Conservation (phyloP, 2,797 vertebrate species). For the Meda fulgida region DNA sequence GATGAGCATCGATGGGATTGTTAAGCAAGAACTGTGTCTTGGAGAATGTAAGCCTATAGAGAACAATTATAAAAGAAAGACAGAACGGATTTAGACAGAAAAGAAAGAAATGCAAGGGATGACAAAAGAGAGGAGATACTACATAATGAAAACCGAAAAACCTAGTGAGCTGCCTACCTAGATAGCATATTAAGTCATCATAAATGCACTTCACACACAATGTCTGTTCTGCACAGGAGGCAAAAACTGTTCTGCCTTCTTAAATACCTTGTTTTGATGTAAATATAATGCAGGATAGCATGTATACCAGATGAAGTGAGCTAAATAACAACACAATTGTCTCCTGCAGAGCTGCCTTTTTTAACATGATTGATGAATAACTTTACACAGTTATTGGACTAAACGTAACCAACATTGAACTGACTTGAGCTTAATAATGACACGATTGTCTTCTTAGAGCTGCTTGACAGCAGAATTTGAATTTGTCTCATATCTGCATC, state of each 20-base stretch:
- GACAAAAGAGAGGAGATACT: conserved; percentile 34
- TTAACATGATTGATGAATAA: too few species aligned
- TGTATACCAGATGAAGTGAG: neutral
- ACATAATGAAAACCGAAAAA: conserved; percentile 2
- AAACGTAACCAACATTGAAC: too few species aligned
- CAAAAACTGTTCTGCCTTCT: neutral
- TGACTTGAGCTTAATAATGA: too few species aligned
- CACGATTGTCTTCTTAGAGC: too few species aligned
- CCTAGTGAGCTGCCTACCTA: neutral
- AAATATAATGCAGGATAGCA: neutral
- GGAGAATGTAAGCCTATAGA: neutral
- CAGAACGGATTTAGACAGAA: neutral
- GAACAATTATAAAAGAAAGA: neutral
- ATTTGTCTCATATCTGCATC: too few species aligned
- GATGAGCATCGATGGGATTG: neutral
- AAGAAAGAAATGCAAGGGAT: neutral
- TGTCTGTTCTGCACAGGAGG: neutral
- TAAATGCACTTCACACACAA: too few species aligned
- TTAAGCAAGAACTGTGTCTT: neutral
- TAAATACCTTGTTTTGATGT: neutral
- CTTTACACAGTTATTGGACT: too few species aligned
- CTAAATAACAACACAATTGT: too few species aligned
- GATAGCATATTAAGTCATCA: too few species aligned
- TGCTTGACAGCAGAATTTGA: too few species aligned
- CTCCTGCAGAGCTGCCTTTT: too few species aligned